Evolutionary conservation across 2,888 invertebrate species (phyloP), one percentile per base, ranked within the genome.

Genomic region (Amphipoea oculea): DNA sequence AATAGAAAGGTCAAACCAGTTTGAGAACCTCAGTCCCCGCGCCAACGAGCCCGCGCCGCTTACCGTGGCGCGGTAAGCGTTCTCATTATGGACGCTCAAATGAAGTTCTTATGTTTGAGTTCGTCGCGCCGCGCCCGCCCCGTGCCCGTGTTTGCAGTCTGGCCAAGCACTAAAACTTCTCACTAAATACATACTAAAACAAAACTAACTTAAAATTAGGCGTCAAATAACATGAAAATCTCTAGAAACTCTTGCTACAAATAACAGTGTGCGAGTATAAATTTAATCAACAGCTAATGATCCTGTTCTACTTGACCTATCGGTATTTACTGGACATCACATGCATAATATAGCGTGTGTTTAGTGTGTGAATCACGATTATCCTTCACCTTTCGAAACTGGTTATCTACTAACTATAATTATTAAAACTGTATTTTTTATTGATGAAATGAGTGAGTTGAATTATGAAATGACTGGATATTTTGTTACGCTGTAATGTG

Each of bases 331-430:
- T 60, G 60, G 2, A 65, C 67, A 74, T 78, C 60, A 66, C 48
- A 74, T 36, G 36, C 36, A 71, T 62, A 54, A 60, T 71, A 51
- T n/a, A 78, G 17, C 7, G 5, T 23, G 20, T 57, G 14, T 67
- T 66, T 73, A 74, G 65, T 69, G 60, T 78, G 73, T 75, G 65
- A 65, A 62, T 83, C 86, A 82, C 72, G 78, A 69, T 72, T 81
- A 73, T 74, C 74, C 84, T 86, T 86, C 86, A 86, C 84, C 74
- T 86, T 86, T 86, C 9, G 20, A 11, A 75, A 86, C 60, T 66
- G n/a, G 65, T 62, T 65, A 23, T 20, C 17, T 42, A 29, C 48
- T 48, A 11, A 3, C 3, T n/a, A 14, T 48, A 17, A 62, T 79
- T 65, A 75, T 36, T 73, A 12, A 48, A 62, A 68, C 72, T 63